Evolutionary conservation across 2,888 invertebrate species (phyloP).

Genomic region (Agonopterix arenella): DNA sequence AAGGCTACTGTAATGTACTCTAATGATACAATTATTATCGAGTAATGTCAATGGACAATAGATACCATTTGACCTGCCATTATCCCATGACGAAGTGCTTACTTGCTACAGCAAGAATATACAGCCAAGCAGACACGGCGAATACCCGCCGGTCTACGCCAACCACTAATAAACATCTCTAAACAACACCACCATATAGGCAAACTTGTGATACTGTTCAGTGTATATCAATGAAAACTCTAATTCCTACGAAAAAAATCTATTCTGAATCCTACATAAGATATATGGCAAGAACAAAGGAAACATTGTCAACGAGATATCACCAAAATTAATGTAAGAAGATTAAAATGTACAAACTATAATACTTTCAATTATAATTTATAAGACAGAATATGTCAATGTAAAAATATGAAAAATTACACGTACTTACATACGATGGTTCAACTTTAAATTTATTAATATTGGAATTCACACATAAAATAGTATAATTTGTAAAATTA

Average conservation of each 20-base stretch:
- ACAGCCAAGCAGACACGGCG: slow-evolving; percentile 56
- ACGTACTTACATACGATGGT: slow-evolving; percentile 39
- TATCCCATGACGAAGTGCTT: slow-evolving; percentile 66
- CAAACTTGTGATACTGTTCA: slow-evolving; percentile 66
- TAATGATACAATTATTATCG: slow-evolving; percentile 77
- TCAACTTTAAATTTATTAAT: slow-evolving; percentile 60
- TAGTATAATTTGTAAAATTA: slow-evolving; percentile 77
- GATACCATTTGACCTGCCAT: slow-evolving; percentile 73
- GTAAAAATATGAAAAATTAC: slow-evolving; percentile 45
- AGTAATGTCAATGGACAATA: slow-evolving; percentile 76
- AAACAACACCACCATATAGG: slow-evolving; percentile 67
- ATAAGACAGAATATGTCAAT: slow-evolving; percentile 38
- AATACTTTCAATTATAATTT: slow-evolving; percentile 42
- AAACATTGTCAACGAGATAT: slow-evolving; percentile 59
- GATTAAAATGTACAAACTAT: slow-evolving; percentile 36
- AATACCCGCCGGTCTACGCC: slow-evolving; percentile 50
- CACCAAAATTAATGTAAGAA: slow-evolving; percentile 45
- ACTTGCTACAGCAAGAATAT: slow-evolving; percentile 70
- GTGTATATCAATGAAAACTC: slow-evolving; percentile 66
- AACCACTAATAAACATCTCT: slow-evolving; percentile 62
- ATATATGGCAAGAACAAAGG: slow-evolving; percentile 73
- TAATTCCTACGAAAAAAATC: slow-evolving; percentile 64
- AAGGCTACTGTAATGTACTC: slow-evolving; percentile 76
- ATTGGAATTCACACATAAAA: slow-evolving; percentile 74
- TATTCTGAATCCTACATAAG: slow-evolving; percentile 69